Percentiles rank a stretch among this genome's conserved stretches.
These are phyloP conservation scores for Xylota sylvarum DNA, from an alignment of 2,888 invertebrate genomes.

Conservation along the genomic window DNA sequence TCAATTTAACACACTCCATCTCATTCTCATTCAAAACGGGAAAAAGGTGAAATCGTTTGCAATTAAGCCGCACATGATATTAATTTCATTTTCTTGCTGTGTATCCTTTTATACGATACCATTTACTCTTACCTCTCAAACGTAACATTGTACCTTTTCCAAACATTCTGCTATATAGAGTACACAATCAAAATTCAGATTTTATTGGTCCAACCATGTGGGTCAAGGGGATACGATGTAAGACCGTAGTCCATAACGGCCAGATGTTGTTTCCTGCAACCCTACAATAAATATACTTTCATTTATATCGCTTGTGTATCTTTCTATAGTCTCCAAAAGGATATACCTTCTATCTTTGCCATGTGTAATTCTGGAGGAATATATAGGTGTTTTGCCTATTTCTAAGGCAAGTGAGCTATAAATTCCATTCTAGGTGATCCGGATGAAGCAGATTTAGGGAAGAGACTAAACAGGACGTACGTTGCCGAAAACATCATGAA, in stretches of 20 bases:
- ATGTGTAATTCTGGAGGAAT: conserved; percentile 40
- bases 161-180: conserved; percentile 41
- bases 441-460: conserved; percentile 44
- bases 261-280: conserved; percentile 76
- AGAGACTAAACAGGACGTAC: conserved; percentile 23
- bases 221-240: conserved; percentile 68
- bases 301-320: conserved; percentile 54
- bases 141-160: conserved; percentile 45
- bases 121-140: conserved; percentile 54
- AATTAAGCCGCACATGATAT: conserved; percentile 69
- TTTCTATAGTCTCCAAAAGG: conserved; percentile 37
- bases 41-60: conserved; percentile 66
- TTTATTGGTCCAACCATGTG: conserved; percentile 69
- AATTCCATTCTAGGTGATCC: conserved; percentile 72
- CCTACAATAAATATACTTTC: conserved; percentile 67
- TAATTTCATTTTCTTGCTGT: conserved; percentile 60
- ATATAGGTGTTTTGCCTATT: conserved; percentile 43
- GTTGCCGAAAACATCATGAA: conserved; percentile 61
- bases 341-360: conserved; percentile 39
- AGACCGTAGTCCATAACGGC: conserved; percentile 71
- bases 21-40: background rate
- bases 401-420: conserved; percentile 62
- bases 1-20: conserved; percentile 16
- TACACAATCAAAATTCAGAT: conserved; percentile 76
- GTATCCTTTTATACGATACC: conserved; percentile 31